Base-by-base conservation (phyloP, 2,888 invertebrate species). In the Crossocerus cetratus region DNA sequence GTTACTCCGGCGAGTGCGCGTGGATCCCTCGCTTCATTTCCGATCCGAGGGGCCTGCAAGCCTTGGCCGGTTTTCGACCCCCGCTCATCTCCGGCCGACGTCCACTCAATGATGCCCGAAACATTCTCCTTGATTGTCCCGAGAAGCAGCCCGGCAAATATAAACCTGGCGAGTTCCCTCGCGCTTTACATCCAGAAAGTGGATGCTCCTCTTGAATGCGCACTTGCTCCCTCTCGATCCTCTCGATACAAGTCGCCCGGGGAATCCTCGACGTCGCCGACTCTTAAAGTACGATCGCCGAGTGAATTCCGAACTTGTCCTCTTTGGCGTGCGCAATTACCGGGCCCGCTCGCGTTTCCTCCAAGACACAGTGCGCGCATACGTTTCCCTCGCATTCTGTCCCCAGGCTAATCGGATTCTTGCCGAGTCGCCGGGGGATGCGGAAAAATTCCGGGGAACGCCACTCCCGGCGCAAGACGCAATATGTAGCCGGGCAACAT, bases 331-430 rank as follows among this genome's bases (percentile, higher is more conserved):
- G 11, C 32, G 32, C 32, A 32, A 32, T 32, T 32, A 32, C 32
- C 11, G 32, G 8, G 32, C 32, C n/a, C n/a, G 32, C 8, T 2
- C 32, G 32, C 32, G 32, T 72, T 72, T 60, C 69, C 69, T 54
- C 21, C 54, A 72, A 63, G 58, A 32, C 55, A 59, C 61, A 62
- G 59, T 23, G 54, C 49, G 22, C 42, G 42, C 53, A 53, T 14
- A 43, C 13, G 18, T 43, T 43, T 54, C 69, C 23, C 59, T 32
- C 32, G 32, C 32, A 65, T 56, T 53, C 60, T 14, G 59, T 61
- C 68, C 57, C 57, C 54, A 23, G 61, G 55, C 54, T 67, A 59
- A 72, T 74, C 58, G 56, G 64, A 72, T 72, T 72, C 67, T 72
- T 74, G 59, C 55, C 62, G 54, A 32, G 32, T 32, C 11, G 32